A percentile compares a stretch with the other conserved stretches of the same genome.
phyloP scores from a whole-genome alignment of 2,113 vertebrate genomes.

The Boulengeromyrus knoepffleri region DNA sequence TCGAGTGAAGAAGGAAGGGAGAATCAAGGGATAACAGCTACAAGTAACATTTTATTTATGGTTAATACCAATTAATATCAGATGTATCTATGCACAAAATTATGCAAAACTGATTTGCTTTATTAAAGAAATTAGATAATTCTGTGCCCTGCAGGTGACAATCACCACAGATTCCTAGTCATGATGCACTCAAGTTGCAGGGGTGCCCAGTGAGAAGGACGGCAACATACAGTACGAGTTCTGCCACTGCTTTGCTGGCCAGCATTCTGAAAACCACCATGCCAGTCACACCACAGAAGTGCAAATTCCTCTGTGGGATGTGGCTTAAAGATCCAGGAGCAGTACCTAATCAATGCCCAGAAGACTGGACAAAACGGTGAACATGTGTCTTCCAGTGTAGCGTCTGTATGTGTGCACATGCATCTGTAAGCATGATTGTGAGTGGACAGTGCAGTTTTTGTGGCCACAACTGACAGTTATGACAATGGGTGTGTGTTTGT shows the following conservation, averaged over 20 bases:
- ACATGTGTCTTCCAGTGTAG: neutral
- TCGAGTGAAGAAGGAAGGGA: too few relatives aligned
- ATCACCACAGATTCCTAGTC: neutral
- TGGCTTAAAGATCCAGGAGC: neutral
- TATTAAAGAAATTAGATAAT: neutral
- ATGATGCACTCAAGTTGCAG: neutral
- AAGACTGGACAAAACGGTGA: neutral
- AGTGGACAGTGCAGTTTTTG: neutral
- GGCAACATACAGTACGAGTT: neutral
- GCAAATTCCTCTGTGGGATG: neutral
- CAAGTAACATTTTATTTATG: neutral
- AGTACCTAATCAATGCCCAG: neutral
- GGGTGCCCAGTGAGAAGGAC: neutral
- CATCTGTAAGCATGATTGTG: neutral
- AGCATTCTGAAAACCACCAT: neutral
- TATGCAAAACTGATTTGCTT: neutral
- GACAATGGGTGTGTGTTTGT: neutral
- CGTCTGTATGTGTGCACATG: neutral
- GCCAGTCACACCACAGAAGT: neutral
- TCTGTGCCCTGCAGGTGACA: neutral
- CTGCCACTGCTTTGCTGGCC: neutral
- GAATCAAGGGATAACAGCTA: neutral
- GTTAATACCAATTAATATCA: neutral
- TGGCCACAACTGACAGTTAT: neutral
- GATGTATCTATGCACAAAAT: neutral